Evolutionary conservation across 1,140 invertebrate species (phyloP), one percentile per base, ranked within the genome.

Genomic region (Drosophila eugracilis): DNA sequence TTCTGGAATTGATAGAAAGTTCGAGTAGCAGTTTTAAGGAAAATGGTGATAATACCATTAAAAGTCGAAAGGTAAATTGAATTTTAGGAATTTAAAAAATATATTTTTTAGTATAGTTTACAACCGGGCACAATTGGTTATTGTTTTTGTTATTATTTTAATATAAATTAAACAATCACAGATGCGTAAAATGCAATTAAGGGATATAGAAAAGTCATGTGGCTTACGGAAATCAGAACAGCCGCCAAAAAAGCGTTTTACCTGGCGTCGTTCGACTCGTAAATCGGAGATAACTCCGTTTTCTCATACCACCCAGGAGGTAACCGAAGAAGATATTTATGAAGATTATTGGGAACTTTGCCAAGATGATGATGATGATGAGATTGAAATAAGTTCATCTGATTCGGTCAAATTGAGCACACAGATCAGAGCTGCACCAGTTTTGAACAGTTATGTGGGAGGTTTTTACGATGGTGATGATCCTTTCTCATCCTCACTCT

Each of bases 141-240:
- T n/a, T n/a, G 0, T 14, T 1, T 6, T 14, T n/a, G 22, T 1
- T 1, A 5, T 7, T 17, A 10, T 2, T 12, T 22, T 48, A 15
- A 7, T 19, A 15, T 30, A 12, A 5, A 14, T 17, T 17, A 9
- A 17, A 44, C 15, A 36, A 17, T 42, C 10, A 5, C 49, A 75
- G 73, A 21, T 26, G 42, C 30, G 47, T 19, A 75, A 49, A 59
- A 39, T 66, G 28, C 15, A 50, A 15, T 28, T 74, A 17, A 24
- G 19, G 19, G 60, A 75, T 26, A 39, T 75, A 22, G 17, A 74
- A 15, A 32, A 21, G 10, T 9, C 15, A 28, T 75, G 73, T 21
- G 71, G 26, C 7, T 7, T 34, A 0, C 26, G 21, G 2, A 34
- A 14, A 26, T 6, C 10, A 6, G 0, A 14, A 0, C 0, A 12